Evolutionary conservation across 2,888 invertebrate genomes (phyloP).

Genomic region (Rhagonycha fulva): DNA sequence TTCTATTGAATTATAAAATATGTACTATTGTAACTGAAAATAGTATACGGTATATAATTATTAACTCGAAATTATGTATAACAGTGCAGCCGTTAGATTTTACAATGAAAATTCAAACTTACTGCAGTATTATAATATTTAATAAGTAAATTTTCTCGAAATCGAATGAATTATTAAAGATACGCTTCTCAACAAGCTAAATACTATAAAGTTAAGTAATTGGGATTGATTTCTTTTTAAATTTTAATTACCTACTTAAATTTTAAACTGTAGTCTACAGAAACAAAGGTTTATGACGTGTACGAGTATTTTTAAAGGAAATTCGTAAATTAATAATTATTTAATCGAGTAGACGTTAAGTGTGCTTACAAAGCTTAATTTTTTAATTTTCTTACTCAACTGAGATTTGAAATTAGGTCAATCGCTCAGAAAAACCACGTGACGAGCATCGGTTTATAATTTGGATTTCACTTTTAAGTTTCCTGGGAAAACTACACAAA

Average conservation of each 20-base stretch:
- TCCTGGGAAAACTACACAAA: too few relatives aligned
- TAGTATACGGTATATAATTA: not conserved
- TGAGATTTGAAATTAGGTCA: not conserved
- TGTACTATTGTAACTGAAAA: not conserved
- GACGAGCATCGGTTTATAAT: not conserved
- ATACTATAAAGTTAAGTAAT: not conserved
- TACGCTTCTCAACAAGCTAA: not conserved
- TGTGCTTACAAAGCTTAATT: not conserved
- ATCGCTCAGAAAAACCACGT: not conserved
- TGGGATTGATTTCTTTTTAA: too few relatives aligned
- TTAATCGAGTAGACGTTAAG: not conserved
- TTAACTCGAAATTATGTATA: not conserved
- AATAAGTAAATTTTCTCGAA: not conserved
- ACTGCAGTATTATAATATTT: not conserved
- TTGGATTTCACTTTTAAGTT: not conserved
- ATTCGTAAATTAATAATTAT: not conserved
- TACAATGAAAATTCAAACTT: not conserved
- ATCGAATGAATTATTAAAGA: not conserved
- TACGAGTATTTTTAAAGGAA: too few relatives aligned
- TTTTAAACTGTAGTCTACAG: too few relatives aligned
- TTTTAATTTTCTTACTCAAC: not conserved
- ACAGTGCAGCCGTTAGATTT: not conserved
- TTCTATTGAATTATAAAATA: not conserved
- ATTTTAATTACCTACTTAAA: too few relatives aligned
- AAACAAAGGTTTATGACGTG: too few relatives aligned